Percentiles rank a stretch among this genome's conserved stretches.
These are phyloP conservation scores for Popillia japonica DNA, from an alignment of 1,140 invertebrate genomes.

Conservation along the genomic window DNA sequence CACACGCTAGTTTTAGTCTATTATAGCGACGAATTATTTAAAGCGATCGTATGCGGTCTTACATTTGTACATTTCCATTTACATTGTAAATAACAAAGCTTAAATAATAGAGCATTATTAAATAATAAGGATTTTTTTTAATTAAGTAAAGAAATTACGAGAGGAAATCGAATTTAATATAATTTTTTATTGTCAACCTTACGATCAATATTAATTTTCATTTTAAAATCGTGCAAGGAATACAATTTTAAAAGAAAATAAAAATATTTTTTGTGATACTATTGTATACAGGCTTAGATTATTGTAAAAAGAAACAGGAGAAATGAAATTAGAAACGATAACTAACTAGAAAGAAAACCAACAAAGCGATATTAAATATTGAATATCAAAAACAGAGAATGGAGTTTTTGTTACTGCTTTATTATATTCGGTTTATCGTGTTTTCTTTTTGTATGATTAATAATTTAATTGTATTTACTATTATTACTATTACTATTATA, in stretches of 20 bases:
- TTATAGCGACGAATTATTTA: conserved; percentile 3
- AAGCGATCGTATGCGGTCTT: neutral
- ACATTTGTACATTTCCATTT: conserved; percentile 33
- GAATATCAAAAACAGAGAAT: too few species aligned
- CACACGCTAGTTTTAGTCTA: too few species aligned
- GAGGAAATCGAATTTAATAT: conserved; percentile 26
- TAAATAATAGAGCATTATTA: conserved; percentile 29
- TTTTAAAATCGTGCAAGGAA: too few species aligned
- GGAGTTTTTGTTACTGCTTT: neutral
- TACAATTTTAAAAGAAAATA: too few species aligned
- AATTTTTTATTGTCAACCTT: neutral
- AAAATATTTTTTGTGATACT: conserved; percentile 25
- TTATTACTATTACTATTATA: neutral
- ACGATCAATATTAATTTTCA: neutral
- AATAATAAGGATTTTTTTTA: neutral
- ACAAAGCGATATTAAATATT: too few species aligned
- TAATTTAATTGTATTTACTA: conserved; percentile 7
- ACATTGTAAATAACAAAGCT: conserved; percentile 30
- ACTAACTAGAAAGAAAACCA: too few species aligned
- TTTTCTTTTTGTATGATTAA: conserved; percentile 13
- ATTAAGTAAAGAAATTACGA: conserved; percentile 22
- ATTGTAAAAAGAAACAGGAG: neutral
- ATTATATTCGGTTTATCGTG: neutral
- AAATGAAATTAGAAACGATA: neutral
- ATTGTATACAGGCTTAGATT: conserved; percentile 30